Base-by-base conservation (phyloP, 2,113 vertebrate species). In the Pagrus major region DNA sequence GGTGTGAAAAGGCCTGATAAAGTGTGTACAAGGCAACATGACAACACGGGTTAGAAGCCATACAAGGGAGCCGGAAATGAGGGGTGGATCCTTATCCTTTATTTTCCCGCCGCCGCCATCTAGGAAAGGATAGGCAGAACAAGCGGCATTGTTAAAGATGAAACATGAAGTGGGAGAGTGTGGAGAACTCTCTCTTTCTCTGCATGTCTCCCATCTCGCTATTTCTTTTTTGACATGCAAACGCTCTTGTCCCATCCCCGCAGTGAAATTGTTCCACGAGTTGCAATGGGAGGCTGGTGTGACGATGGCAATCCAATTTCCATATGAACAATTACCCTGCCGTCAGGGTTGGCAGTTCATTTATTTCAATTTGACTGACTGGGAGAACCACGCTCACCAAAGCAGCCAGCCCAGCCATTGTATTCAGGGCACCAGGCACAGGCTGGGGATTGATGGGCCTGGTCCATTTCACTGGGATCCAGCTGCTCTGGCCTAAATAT, bases 351-450 rank as follows among this genome's bases (percentile, higher is more conserved):
- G 94, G 91, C 94, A 94, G 85, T 94, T 95, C 90, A 94, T 95
- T 95, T 94, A 93, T 94, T 95, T 95, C 93, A 92, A 94, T 94
- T 92, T 93, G 93, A 94, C 88, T 89, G 91, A 94, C 90, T 89
- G 44, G 74, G 67, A 86, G 81, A 88, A 80, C 73, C 75, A 58
- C 75, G 54, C 83, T 87, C 81, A 78, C 84, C 86, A 72, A 80
- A 88, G 89, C 81, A 76, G 64, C 70, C 64, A 78, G 82, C 78
- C 56, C 27, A 65, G 92, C 84, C 90, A 87, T 88, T 89, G 91
- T 89, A 67, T 82, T 81, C 80, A 76, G 80, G 81, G 69, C 75
- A 82, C 60, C 58, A 56, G 52, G 78, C 83, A n/a, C 46, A 41
- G 74, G 76, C 23, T 61, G 70, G 70, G 69, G 79, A 76, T 63